Evolutionary conservation across 2,113 vertebrate species (phyloP), one percentile per base, ranked within the genome.

Genomic region (Piliocolobus tephrosceles): DNA sequence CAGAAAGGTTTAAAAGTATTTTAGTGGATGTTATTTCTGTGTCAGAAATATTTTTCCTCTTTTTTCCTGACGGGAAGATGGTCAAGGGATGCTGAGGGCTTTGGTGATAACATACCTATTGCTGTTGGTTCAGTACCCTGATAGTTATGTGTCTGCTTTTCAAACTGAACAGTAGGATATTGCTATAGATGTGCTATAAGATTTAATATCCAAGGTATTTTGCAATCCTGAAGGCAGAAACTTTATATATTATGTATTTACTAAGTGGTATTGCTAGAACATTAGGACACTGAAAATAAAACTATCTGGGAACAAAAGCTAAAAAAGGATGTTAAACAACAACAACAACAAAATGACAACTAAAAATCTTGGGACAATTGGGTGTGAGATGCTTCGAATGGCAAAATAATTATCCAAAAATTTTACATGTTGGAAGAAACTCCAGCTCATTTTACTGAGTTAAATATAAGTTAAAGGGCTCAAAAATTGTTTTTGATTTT

Each of bases 1-100:
- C 78, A 47, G 81, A 83, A 88, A 91, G 11, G 38, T 87, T 95
- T 76, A 90, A 75, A 96, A 95, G 0, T 96, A 43, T 81, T 95
- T 95, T 75, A 75, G 18, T n/a, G 17, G 45, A 82, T 96, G 8
- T 90, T 92, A 76, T 88, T 97, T 91, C 66, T 85, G 43, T 25
- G 30, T 87, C 89, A 81, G 70, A 94, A 82, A 82, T 64, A 38
- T 10, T 27, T 79, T 83, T 68, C 45, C 20, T 8, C 25, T 9
- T 6, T 43, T 79, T 81, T 88, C 81, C 47, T 72, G 30, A 73
- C 25, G 50, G 58, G 25, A 78, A 88, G 5, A 30, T 95, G 38
- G 27, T 38, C 55, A 58, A 83, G 55, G 55, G 27, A 16, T 73
- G 35, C 32, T 90, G 87, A 27, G 22, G 27, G 13, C 43, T 79